These are phyloP conservation scores for Rhinolophus sinicus DNA, from an alignment of 2,113 vertebrate genomes.

Conservation along the genomic window DNA sequence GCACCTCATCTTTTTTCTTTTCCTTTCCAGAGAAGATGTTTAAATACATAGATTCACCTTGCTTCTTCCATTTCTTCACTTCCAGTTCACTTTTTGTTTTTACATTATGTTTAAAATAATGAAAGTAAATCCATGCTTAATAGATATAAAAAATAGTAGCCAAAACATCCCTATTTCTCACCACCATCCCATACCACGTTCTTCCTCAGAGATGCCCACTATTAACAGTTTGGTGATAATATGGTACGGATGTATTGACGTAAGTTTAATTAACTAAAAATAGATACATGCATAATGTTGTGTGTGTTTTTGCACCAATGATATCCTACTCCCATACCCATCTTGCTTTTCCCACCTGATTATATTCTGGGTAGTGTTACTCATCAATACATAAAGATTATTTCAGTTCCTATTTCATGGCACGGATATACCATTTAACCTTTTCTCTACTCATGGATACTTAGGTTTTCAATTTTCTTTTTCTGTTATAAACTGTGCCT, in stretches of 20 bases:
- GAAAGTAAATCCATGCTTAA: neutral
- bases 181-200: neutral
- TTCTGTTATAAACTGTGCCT: neutral
- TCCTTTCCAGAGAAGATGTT: neutral
- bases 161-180: neutral
- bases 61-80: neutral
- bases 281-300: neutral
- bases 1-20: neutral
- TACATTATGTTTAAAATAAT: neutral
- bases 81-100: neutral
- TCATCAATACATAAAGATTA: neutral
- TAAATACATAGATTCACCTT: neutral
- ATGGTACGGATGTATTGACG: neutral
- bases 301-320: neutral
- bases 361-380: neutral
- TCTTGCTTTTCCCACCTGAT: neutral
- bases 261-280: neutral
- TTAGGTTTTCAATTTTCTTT: neutral
- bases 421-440: neutral
- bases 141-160: neutral
- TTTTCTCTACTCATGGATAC: neutral
- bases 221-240: neutral
- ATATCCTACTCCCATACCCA: neutral
- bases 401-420: neutral
- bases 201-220: neutral